Conservation (phyloP, 2,797 vertebrate genomes). For the Heliangelus exortis region DNA sequence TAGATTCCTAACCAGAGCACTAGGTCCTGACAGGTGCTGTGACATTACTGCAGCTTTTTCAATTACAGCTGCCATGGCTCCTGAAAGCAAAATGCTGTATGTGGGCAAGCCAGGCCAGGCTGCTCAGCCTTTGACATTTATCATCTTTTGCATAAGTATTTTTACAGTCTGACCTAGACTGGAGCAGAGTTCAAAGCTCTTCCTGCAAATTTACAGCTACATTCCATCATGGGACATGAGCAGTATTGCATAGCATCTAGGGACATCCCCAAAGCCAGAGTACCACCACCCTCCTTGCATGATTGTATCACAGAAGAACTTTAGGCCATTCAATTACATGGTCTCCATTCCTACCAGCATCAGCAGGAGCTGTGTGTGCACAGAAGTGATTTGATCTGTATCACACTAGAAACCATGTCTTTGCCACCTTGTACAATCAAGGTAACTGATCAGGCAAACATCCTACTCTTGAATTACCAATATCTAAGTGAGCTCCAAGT, state of each 20-base stretch:
- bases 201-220: not conserved
- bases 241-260: slow-evolving; percentile 35
- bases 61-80: not conserved
- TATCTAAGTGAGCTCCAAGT: slow-evolving; percentile 11
- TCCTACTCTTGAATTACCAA: not conserved
- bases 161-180: not conserved
- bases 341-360: not conserved
- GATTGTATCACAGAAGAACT: not conserved
- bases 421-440: not conserved
- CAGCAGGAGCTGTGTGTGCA: not conserved
- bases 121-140: not conserved
- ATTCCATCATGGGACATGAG: not conserved
- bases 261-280: not conserved
- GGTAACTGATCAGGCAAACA: not conserved
- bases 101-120: not conserved
- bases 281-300: not conserved
- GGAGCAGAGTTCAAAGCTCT: slow-evolving; percentile 8
- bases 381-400: not conserved
- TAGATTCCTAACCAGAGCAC: not conserved
- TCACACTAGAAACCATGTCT: not conserved
- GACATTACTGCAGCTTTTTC: not conserved
- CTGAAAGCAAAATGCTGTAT: slow-evolving; percentile 13
- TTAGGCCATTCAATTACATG: not conserved
- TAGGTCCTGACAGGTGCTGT: not conserved
- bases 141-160: not conserved